Evolutionary conservation across 2,797 vertebrate species (phyloP).

Genomic region (Florisuga fusca): DNA sequence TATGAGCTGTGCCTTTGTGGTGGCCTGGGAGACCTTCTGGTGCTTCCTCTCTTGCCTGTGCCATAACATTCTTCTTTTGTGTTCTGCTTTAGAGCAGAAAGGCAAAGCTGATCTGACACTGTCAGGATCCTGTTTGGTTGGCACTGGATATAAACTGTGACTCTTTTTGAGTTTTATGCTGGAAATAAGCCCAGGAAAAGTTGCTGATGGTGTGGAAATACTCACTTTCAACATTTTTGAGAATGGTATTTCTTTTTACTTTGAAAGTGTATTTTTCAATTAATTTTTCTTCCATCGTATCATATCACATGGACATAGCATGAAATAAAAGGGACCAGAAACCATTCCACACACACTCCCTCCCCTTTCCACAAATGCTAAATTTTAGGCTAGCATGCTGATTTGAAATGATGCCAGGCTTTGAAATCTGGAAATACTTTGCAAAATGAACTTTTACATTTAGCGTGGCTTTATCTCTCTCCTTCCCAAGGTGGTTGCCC

Average conservation of each 20-base stretch:
- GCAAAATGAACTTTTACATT: conserved; percentile 27
- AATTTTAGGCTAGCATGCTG: conserved; percentile 12
- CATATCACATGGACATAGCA: conserved; percentile 13
- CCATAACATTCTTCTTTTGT: not conserved
- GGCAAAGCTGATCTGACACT: conserved; percentile 23
- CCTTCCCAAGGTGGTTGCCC: conserved; percentile 37
- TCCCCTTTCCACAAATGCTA: not conserved
- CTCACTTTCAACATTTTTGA: conserved; percentile 50
- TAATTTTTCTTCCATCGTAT: conserved; percentile 14
- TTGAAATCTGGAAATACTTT: conserved; percentile 65
- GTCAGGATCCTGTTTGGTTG: conserved; percentile 30
- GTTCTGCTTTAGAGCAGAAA: not conserved
- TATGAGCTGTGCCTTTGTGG: fast-evolving
- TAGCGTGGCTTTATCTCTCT: conserved; percentile 33
- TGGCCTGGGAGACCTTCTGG: not conserved
- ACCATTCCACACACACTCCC: not conserved
- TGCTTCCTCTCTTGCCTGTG: not conserved
- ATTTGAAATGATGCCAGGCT: conserved; percentile 43
- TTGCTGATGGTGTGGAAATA: conserved; percentile 69
- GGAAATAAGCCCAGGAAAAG: conserved; percentile 61
- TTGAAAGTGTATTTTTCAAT: conserved; percentile 62
- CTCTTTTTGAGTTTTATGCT: conserved; percentile 19
- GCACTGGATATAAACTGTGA: conserved; percentile 15
- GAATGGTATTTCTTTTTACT: conserved; percentile 52
- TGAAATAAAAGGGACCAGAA: conserved; percentile 60